Percentiles rank a stretch among this genome's conserved stretches.
These are phyloP conservation scores for Periphyllus acericola DNA, from an alignment of 2,888 invertebrate genomes.

Conservation along the genomic window DNA sequence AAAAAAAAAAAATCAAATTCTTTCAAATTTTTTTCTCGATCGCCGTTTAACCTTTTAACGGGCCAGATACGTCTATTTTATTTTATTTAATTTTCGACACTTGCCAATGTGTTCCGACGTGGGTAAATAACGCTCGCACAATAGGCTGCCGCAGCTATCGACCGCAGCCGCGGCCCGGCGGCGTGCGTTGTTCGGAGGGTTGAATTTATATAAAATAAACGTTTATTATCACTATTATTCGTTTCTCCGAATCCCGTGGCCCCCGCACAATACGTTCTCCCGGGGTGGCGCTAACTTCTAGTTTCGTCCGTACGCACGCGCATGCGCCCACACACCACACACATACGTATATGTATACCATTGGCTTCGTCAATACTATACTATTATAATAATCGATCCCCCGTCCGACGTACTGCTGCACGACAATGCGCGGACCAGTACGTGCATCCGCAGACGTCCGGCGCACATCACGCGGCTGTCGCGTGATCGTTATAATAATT, in stretches of 20 bases:
- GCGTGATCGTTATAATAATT: too few species aligned
- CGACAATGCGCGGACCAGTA: too few species aligned
- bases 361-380: too few species aligned
- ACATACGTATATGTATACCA: too few species aligned
- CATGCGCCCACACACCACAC: too few species aligned
- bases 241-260: background rate
- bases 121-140: background rate
- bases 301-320: too few species aligned
- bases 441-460: too few species aligned
- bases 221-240: background rate
- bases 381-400: background rate
- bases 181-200: background rate
- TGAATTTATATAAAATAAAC: background rate
- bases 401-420: too few species aligned
- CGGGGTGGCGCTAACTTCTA: background rate
- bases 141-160: background rate
- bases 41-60: conserved; percentile 4
- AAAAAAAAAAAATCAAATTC: background rate
- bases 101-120: conserved; percentile 9
- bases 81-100: background rate
- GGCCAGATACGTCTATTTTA: background rate
- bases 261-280: background rate
- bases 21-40: background rate
- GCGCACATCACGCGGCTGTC: too few species aligned
- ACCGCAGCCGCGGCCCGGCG: background rate